Evolutionary conservation across 2,888 invertebrate species (phyloP).

Genomic region (Hypsopygia costalis): DNA sequence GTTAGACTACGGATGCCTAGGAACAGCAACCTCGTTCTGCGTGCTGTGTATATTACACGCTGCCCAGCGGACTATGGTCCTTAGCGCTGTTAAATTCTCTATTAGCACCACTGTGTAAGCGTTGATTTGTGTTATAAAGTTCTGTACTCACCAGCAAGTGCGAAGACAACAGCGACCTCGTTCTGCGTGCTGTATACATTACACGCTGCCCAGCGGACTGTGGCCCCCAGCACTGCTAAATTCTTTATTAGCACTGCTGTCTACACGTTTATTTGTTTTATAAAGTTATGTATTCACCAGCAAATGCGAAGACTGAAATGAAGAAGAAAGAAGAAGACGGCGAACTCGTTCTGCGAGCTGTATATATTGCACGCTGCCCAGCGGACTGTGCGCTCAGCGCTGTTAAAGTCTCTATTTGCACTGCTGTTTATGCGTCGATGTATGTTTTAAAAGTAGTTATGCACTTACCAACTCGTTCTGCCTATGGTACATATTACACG

Average conservation of each 20-base stretch:
- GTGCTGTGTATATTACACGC: too few species aligned
- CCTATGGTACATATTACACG: too few species aligned
- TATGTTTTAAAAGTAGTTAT: too few species aligned
- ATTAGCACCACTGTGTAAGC: too few species aligned
- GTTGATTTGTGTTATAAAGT: constrained; percentile 92
- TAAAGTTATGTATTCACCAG: constrained; percentile 51
- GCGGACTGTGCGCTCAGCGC: constrained; percentile 95
- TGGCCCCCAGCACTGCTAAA: constrained; percentile 91
- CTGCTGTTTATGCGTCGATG: constrained; percentile 99
- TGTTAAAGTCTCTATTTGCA: constrained; percentile 93
- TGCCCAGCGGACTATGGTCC: too few species aligned
- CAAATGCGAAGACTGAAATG: constrained; percentile 96
- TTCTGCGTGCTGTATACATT: constrained; percentile 99
- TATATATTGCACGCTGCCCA: constrained; percentile 99
- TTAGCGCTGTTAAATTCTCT: too few species aligned
- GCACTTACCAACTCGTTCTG: too few species aligned
- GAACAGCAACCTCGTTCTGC: too few species aligned
- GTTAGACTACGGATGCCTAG: too few species aligned
- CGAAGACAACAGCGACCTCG: too few species aligned
- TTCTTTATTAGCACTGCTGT: constrained; percentile 97
- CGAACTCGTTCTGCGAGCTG: constrained; percentile 99
- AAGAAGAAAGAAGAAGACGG: too few species aligned
- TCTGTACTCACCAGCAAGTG: constrained; percentile 83
- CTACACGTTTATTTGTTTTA: too few species aligned
- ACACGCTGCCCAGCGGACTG: constrained; percentile 97